These are phyloP conservation scores for Drosophila paracracens DNA, from an alignment of 2,888 invertebrate genomes.

Conservation along the genomic window DNA sequence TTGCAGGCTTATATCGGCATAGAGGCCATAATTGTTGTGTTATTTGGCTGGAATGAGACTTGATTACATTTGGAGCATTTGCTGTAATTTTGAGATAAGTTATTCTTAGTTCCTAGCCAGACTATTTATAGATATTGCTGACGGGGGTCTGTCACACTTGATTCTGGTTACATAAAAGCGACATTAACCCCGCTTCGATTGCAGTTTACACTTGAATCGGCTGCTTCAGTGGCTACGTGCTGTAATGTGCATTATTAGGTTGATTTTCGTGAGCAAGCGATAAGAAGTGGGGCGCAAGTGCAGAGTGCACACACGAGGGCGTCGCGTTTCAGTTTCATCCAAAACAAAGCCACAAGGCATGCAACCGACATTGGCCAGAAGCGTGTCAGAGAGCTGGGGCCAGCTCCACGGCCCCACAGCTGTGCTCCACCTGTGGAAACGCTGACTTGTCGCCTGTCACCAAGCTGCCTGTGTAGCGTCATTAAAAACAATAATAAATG, in stretches of 20 bases:
- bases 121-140: neutral
- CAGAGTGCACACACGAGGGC: constrained; percentile 52
- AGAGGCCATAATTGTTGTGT: constrained; percentile 19
- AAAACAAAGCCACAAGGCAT: constrained; percentile 46
- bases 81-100: neutral
- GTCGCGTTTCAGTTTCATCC: constrained; percentile 43
- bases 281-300: constrained; percentile 63
- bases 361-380: constrained; percentile 72
- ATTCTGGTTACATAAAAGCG: constrained; percentile 28
- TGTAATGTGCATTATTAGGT: constrained; percentile 41
- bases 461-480: constrained; percentile 58
- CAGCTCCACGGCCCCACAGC: constrained; percentile 7
- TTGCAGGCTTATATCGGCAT: constrained; percentile 18
- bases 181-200: constrained; percentile 43
- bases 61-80: neutral
- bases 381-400: constrained; percentile 57
- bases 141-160: neutral
- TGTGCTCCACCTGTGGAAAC: constrained; percentile 47
- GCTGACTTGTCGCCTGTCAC: constrained; percentile 76
- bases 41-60: constrained; percentile 2
- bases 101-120: neutral
- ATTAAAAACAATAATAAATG: constrained; percentile 73
- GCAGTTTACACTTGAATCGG: constrained; percentile 31
- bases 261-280: constrained; percentile 39
- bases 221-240: constrained; percentile 40